These are phyloP conservation scores for Acronicta alni DNA, from an alignment of 2,888 invertebrate species.

Conservation along the genomic window DNA sequence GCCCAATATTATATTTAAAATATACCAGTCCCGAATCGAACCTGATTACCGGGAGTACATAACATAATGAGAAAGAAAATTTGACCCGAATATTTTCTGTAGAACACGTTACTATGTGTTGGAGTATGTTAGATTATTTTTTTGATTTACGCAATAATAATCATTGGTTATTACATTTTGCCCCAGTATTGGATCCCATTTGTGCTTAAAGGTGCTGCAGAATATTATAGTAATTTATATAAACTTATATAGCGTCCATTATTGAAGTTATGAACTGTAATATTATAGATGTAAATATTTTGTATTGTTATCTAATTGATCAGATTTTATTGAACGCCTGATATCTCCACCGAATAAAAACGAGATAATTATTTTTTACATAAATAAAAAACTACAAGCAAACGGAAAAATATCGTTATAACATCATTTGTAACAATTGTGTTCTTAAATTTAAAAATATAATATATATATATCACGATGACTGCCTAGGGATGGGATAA, in stretches of 20 bases:
- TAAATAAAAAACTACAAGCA: conserved; percentile 11
- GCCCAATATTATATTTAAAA: conserved; percentile 8
- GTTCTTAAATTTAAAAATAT: conserved; percentile 19
- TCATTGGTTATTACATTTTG: not conserved
- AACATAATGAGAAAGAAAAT: not conserved
- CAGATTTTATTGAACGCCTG: conserved; percentile 54
- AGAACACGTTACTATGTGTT: too few relatives aligned
- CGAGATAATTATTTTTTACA: conserved; percentile 23
- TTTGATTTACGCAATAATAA: too few relatives aligned
- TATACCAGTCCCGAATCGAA: not conserved
- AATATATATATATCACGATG: too few relatives aligned
- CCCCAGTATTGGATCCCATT: conserved; percentile 16
- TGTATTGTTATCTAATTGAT: conserved; percentile 52
- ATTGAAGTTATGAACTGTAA: conserved; percentile 38
- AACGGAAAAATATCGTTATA: conserved; percentile 4
- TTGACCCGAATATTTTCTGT: too few relatives aligned
- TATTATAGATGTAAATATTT: conserved; percentile 50
- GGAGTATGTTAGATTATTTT: too few relatives aligned
- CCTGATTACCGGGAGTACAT: not conserved
- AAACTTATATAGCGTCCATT: conserved; percentile 55
- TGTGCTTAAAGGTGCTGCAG: conserved; percentile 47
- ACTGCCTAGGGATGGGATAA: too few relatives aligned
- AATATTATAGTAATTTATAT: conserved; percentile 28
- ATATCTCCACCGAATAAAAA: conserved; percentile 54
- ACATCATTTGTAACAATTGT: conserved; percentile 19